A percentile compares a stretch with the other conserved stretches of the same genome.
Evolutionary conservation across 2,797 vertebrate genomes (phyloP).

Genomic region (Balearica regulorum): DNA sequence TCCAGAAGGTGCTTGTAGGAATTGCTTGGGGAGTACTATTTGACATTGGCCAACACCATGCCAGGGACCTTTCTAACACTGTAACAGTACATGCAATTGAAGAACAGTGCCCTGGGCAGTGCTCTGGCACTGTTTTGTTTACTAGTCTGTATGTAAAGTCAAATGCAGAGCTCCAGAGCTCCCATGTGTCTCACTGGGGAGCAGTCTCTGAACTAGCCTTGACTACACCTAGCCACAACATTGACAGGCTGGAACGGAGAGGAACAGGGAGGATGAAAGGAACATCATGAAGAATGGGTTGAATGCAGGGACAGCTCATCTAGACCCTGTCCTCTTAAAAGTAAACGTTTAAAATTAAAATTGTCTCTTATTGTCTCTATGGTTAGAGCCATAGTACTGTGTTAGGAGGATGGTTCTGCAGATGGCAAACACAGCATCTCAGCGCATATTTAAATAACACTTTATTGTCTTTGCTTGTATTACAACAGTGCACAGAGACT

Average conservation of each 20-base stretch:
- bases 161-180: not conserved
- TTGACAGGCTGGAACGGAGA: not conserved
- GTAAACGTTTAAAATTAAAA: not conserved
- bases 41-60: not conserved
- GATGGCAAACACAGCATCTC: not conserved
- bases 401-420: not conserved
- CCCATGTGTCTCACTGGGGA: not conserved
- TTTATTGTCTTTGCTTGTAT: not conserved
- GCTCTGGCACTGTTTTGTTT: not conserved
- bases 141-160: not conserved
- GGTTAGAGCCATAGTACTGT: not conserved
- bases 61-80: not conserved
- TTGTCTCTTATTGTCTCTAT: not conserved
- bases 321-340: not conserved
- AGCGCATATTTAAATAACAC: not conserved
- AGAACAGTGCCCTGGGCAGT: not conserved
- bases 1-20: not conserved
- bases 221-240: not conserved
- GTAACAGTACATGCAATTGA: not conserved
- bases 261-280: not conserved
- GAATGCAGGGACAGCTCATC: not conserved
- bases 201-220: not conserved
- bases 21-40: not conserved
- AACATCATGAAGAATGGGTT: not conserved
- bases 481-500: not conserved